phyloP scores from a whole-genome alignment of 1,140 invertebrate species.

The Penaeus indicus region DNA sequence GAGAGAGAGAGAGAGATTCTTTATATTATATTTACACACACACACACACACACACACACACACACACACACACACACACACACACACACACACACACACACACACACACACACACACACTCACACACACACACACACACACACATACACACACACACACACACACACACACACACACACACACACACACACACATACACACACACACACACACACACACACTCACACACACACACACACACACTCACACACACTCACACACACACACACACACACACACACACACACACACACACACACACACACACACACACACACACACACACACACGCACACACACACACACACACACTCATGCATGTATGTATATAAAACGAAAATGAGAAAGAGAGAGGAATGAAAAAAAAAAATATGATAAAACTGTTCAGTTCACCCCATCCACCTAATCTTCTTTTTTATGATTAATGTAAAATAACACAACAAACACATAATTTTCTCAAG shows the following conservation, averaged over 20 bases:
- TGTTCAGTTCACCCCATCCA: too few relatives aligned
- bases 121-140: constrained; percentile 4
- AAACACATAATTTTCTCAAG: too few relatives aligned
- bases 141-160: constrained; percentile 11
- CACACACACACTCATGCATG: background rate
- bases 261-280: constrained; percentile 5
- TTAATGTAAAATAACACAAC: too few relatives aligned
- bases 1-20: too few relatives aligned
- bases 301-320: background rate
- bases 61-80: background rate
- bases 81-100: background rate
- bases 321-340: background rate
- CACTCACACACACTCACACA: too few relatives aligned
- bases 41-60: background rate
- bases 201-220: background rate
- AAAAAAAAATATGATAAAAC: too few relatives aligned
- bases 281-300: background rate
- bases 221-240: background rate
- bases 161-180: background rate
- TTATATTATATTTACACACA: background rate
- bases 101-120: background rate
- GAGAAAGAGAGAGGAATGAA: too few relatives aligned
- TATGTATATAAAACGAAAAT: background rate
- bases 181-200: background rate
- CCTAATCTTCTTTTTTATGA: too few relatives aligned